Evolutionary conservation across 2,113 vertebrate genomes (phyloP).

Genomic region (Otolemur garnettii): DNA sequence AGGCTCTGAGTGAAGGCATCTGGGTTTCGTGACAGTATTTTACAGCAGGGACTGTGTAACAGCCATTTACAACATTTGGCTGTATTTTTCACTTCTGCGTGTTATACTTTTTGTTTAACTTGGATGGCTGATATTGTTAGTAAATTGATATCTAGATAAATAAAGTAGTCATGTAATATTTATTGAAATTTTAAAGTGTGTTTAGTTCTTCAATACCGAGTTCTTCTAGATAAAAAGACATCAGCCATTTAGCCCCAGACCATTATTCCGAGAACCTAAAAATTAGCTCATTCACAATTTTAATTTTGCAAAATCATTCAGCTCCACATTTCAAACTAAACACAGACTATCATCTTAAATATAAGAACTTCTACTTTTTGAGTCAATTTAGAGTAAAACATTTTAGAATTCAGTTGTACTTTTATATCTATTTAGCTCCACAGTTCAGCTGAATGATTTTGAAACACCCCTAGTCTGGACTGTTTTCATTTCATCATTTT

Average conservation of each 20-base stretch:
- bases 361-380: background rate
- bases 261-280: background rate
- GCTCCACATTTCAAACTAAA: background rate
- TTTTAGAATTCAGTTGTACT: conserved; percentile 2
- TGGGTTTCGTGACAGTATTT: conserved; percentile 28
- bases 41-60: background rate
- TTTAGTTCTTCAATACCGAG: background rate
- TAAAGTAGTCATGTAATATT: conserved; percentile 17
- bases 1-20: background rate
- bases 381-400: conserved; percentile 16
- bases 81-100: conserved; percentile 39
- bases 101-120: conserved; percentile 52
- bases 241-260: background rate
- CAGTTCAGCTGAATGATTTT: conserved; percentile 12
- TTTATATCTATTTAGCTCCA: conserved; percentile 2
- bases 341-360: background rate
- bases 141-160: conserved; percentile 49
- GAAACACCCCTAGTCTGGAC: background rate
- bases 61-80: background rate
- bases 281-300: conserved; percentile 32
- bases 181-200: background rate
- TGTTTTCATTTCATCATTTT: background rate
- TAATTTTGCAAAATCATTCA: conserved; percentile 55
- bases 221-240: conserved; percentile 31
- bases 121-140: background rate